These are phyloP conservation scores for Pogoniulus pusillus DNA, from an alignment of 2,797 vertebrate species.

Conservation along the genomic window DNA sequence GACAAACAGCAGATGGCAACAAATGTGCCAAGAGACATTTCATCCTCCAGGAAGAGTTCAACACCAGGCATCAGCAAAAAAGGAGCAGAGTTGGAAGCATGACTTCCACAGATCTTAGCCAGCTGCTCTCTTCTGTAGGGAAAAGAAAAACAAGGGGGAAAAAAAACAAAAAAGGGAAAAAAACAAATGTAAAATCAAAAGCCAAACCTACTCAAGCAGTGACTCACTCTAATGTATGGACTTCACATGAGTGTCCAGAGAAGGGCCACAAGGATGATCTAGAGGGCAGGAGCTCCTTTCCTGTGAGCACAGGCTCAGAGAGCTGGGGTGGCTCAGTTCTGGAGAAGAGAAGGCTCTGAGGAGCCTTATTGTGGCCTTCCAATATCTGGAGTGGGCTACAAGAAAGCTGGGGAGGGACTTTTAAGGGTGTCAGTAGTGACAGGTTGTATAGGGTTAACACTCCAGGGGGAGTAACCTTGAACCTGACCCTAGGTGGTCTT, in stretches of 20 bases:
- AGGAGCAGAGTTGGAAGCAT: constrained; percentile 10
- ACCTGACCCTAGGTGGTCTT: too few relatives aligned
- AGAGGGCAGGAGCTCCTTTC: too few relatives aligned
- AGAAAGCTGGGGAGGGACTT: too few relatives aligned
- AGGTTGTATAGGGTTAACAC: too few relatives aligned
- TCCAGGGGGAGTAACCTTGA: too few relatives aligned
- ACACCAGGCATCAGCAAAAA: constrained; percentile 56
- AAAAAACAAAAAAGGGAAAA: not conserved
- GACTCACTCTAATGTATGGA: not conserved
- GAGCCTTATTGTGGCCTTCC: too few relatives aligned
- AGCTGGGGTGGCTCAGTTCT: too few relatives aligned
- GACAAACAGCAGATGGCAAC: constrained; percentile 67
- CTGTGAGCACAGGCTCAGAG: too few relatives aligned
- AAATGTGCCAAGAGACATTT: constrained; percentile 55
- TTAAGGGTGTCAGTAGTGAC: too few relatives aligned
- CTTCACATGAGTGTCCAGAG: not conserved
- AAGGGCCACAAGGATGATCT: too few relatives aligned
- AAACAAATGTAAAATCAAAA: not conserved
- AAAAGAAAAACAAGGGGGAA: not conserved
- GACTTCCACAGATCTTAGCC: constrained; percentile 4
- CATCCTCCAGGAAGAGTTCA: constrained; percentile 50
- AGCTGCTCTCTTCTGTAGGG: not conserved
- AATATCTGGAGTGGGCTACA: too few relatives aligned
- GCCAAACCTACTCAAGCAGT: not conserved
- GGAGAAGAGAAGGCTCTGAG: too few relatives aligned